Percentiles rank a stretch among this genome's conserved stretches.
Evolutionary conservation across 2,113 vertebrate species (phyloP).

Genomic region (Lathamus discolor): DNA sequence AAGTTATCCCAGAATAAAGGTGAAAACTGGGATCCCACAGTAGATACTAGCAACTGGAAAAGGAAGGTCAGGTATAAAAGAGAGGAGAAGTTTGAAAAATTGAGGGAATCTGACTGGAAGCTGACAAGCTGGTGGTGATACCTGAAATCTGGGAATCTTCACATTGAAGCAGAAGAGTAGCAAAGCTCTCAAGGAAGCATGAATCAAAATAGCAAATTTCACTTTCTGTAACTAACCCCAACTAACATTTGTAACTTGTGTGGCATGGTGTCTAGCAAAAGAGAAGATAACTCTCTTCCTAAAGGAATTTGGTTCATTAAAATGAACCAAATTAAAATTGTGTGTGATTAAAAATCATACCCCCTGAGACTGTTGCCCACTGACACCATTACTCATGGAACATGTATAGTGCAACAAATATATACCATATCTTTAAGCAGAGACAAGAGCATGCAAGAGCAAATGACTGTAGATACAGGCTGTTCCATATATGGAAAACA

Average conservation of each 20-base stretch:
- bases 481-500: neutral
- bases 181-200: neutral
- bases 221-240: neutral
- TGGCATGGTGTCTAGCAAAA: neutral
- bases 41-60: neutral
- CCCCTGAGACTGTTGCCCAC: neutral
- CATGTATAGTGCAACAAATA: neutral
- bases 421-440: neutral
- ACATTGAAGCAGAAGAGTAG: neutral
- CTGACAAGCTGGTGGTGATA: neutral
- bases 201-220: neutral
- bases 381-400: neutral
- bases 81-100: neutral
- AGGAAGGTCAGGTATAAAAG: neutral
- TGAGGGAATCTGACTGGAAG: neutral
- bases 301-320: neutral
- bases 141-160: neutral
- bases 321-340: too few species aligned
- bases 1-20: neutral
- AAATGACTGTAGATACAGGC: neutral
- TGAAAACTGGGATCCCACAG: neutral
- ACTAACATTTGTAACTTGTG: neutral
- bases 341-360: neutral
- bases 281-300: neutral
- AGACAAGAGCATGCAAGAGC: neutral